These are phyloP conservation scores for Tinamus guttatus DNA, from an alignment of 2,113 vertebrate genomes.

Conservation along the genomic window DNA sequence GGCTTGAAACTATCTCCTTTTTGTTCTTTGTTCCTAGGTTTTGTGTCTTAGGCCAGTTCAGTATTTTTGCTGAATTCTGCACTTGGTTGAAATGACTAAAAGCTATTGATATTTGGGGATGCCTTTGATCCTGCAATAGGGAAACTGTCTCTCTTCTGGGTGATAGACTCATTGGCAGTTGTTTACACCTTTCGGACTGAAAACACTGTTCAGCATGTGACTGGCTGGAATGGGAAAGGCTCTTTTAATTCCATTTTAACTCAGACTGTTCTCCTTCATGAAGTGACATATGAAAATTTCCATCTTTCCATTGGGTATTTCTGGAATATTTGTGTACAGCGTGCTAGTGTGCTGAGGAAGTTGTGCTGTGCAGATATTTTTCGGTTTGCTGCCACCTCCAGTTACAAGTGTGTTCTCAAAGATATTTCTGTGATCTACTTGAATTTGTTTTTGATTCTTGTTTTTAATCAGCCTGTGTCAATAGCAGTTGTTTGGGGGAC, in stretches of 20 bases:
- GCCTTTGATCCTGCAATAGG: not conserved
- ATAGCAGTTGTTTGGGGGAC: too few species aligned
- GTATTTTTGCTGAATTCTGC: not conserved
- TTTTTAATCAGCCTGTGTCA: not conserved
- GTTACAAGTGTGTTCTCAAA: not conserved
- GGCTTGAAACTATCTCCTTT: not conserved
- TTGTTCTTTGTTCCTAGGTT: not conserved
- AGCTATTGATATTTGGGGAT: not conserved
- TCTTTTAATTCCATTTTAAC: not conserved
- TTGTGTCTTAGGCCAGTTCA: not conserved
- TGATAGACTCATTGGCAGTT: not conserved
- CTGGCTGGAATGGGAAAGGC: not conserved
- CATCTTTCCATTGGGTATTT: not conserved
- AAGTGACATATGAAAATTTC: not conserved
- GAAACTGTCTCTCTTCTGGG: not conserved
- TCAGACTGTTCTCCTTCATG: not conserved
- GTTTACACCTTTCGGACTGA: not conserved
- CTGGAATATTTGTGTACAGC: not conserved
- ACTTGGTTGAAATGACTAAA: not conserved
- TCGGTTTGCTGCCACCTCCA: not conserved
- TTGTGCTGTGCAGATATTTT: not conserved
- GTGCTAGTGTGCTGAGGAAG: not conserved
- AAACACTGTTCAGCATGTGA: not conserved
- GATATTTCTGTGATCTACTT: not conserved
- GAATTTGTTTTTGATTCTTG: not conserved